phyloP scores from a whole-genome alignment of 2,888 invertebrate species.

The Trichopria drosophilae region DNA sequence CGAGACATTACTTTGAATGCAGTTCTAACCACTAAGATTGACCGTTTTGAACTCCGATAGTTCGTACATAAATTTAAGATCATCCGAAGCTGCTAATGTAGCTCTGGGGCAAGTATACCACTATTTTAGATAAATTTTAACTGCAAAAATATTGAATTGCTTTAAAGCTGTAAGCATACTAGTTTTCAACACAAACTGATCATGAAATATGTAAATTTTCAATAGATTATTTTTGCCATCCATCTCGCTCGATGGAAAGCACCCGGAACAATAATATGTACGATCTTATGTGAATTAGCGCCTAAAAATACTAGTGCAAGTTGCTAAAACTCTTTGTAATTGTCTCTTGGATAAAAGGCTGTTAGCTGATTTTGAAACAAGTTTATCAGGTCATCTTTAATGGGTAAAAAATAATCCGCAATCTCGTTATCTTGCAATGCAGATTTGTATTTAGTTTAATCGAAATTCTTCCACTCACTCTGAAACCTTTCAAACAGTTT shows the following conservation, averaged over 20 bases:
- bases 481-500: no score
- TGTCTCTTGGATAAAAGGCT: not conserved
- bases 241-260: constrained; percentile 43
- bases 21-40: not conserved
- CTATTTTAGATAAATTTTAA: constrained; percentile 2
- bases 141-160: constrained; percentile 7
- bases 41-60: not conserved
- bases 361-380: not conserved
- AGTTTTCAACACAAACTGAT: constrained; percentile 14
- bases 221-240: constrained; percentile 38
- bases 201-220: constrained; percentile 32
- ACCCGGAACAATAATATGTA: constrained; percentile 35
- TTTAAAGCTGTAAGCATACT: not conserved
- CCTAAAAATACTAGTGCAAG: constrained; percentile 4
- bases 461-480: no score
- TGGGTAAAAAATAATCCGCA: no score
- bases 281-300: not conserved
- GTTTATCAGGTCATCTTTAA: no score
- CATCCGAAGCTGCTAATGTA: not conserved
- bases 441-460: no score
- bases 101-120: constrained; percentile 9
- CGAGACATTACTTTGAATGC: not conserved
- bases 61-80: constrained; percentile 9
- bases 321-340: constrained; percentile 9
- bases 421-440: no score